Evolutionary conservation across 2,888 invertebrate genomes (phyloP).

Genomic region (Acrocyrtus sp.): DNA sequence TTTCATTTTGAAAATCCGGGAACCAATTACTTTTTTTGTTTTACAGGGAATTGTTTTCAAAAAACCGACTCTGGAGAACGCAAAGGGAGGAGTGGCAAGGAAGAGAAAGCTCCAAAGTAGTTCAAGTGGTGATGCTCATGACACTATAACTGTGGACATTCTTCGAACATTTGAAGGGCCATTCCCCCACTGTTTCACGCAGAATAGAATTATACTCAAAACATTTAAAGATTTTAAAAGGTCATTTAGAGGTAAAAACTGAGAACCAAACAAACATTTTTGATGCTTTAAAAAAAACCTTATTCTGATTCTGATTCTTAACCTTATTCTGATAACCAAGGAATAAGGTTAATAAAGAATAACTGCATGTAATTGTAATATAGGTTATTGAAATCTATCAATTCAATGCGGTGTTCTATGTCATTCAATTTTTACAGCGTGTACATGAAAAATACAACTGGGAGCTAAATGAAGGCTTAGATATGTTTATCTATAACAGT

Average conservation of each 20-base stretch:
- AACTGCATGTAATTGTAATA: no score
- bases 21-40: neutral
- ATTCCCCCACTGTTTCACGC: conserved; percentile 19
- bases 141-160: neutral
- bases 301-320: neutral
- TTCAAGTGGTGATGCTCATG: neutral
- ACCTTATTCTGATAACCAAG: neutral
- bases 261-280: neutral
- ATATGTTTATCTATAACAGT: conserved; percentile 17
- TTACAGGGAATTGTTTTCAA: conserved; percentile 28
- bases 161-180: conserved; percentile 32
- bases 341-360: no score
- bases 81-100: neutral
- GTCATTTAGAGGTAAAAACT: neutral
- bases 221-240: neutral
- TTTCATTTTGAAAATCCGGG: neutral
- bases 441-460: conserved; percentile 11
- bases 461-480: conserved; percentile 3
- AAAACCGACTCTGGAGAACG: conserved; percentile 1
- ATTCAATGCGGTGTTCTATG: no score
- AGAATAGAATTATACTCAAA: conserved; percentile 11
- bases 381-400: no score
- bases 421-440: neutral
- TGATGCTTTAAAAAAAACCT: neutral
- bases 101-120: neutral